phyloP scores from a whole-genome alignment of 2,888 invertebrate genomes.

The Metacarcinus magister region DNA sequence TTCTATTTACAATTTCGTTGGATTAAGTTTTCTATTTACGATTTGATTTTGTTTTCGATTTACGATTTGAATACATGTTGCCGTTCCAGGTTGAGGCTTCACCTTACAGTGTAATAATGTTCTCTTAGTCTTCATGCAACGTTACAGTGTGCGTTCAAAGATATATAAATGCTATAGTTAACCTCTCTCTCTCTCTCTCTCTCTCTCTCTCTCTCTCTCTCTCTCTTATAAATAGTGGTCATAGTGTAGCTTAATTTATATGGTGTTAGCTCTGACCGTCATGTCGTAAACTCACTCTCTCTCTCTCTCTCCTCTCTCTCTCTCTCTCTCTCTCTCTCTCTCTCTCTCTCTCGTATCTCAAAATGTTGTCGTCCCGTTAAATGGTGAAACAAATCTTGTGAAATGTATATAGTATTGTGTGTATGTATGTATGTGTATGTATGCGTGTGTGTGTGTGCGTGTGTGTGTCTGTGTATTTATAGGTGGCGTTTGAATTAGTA shows the following conservation, averaged over 20 bases:
- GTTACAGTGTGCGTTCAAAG: slow-evolving; percentile 3
- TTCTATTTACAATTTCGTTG: neutral
- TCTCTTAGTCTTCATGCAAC: neutral
- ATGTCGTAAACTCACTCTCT: neutral
- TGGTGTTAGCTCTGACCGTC: slow-evolving; percentile 37
- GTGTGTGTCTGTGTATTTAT: no score
- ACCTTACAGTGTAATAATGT: neutral
- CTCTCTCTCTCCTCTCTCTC: neutral
- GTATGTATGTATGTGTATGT: no score
- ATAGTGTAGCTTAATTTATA: slow-evolving; percentile 32
- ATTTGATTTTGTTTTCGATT: neutral
- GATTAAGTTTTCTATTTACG: neutral
- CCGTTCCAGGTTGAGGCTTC: neutral
- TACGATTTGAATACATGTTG: neutral
- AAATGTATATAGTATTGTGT: no score
- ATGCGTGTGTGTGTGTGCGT: no score
- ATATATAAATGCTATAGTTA: slow-evolving; percentile 1
- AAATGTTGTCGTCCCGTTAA: neutral
- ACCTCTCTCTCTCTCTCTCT: slow-evolving; percentile 33
- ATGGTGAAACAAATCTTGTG: no score
- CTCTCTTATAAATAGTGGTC: neutral
- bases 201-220: slow-evolving; percentile 34
- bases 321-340: neutral
- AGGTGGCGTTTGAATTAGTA: no score
- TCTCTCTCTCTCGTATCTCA: neutral